A percentile compares a stretch with the other conserved stretches of the same genome.
Conservation (phyloP, 2,797 vertebrate genomes). For the Lutjanus argentimaculatus region DNA sequence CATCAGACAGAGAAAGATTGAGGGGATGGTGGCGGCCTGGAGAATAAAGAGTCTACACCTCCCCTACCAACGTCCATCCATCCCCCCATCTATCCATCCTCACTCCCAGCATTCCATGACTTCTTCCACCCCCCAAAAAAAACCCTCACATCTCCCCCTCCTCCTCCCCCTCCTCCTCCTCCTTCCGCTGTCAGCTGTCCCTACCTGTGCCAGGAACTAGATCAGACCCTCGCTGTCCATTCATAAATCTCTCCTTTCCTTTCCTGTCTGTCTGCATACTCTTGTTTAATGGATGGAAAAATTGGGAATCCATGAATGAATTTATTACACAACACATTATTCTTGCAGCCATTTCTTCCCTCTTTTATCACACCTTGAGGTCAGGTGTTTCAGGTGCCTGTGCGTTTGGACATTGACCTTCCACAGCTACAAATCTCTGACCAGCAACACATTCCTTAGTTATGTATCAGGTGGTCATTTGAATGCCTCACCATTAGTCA, state of each 20-base stretch:
- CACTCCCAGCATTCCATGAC: slow-evolving; percentile 48
- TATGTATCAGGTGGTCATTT: slow-evolving; percentile 64
- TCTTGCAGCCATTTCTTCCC: slow-evolving; percentile 5
- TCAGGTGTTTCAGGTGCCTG: slow-evolving; percentile 25
- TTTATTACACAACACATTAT: neutral
- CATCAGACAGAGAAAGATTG: slow-evolving; percentile 55
- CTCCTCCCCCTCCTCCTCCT: slow-evolving; percentile 42
- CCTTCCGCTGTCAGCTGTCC: slow-evolving; percentile 65
- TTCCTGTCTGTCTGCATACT: slow-evolving; percentile 27
- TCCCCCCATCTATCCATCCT: slow-evolving; percentile 21
- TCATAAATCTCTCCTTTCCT: slow-evolving; percentile 65
- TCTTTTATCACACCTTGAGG: slow-evolving; percentile 11
- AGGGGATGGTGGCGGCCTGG: slow-evolving; percentile 47
- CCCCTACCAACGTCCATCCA: slow-evolving; percentile 36
- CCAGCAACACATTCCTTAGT: slow-evolving; percentile 76
- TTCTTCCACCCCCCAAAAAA: slow-evolving; percentile 33
- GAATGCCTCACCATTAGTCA: slow-evolving; percentile 67
- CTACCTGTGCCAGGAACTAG: slow-evolving; percentile 68
- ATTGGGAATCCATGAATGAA: slow-evolving; percentile 3
- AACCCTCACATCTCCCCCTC: slow-evolving; percentile 24
- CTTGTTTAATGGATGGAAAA: slow-evolving; percentile 13
- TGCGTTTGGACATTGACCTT: slow-evolving; percentile 61
- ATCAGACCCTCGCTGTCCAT: slow-evolving; percentile 52
- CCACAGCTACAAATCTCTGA: slow-evolving; percentile 34
- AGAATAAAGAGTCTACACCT: slow-evolving; percentile 52